A percentile compares a stretch with the other conserved stretches of the same genome.
These are phyloP conservation scores for Chascanopsetta lugubris DNA, from an alignment of 2,113 vertebrate genomes.

Conservation along the genomic window DNA sequence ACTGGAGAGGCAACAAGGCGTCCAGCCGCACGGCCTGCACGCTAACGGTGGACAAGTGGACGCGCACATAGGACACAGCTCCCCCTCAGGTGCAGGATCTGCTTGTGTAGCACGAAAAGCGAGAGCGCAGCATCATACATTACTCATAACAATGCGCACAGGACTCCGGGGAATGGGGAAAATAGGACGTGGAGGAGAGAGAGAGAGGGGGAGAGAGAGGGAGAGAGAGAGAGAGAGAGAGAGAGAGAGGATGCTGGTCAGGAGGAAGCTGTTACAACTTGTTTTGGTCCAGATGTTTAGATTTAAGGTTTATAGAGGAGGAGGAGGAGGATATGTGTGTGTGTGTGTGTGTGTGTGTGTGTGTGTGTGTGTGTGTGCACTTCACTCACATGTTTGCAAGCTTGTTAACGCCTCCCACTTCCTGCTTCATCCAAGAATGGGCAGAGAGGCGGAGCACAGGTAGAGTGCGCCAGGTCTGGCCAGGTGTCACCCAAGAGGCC, in stretches of 20 bases:
- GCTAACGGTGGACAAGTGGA: conserved; percentile 89
- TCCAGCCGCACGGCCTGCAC: conserved; percentile 86
- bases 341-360: no score
- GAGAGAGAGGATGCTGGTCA: neutral
- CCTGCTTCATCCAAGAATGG: no score
- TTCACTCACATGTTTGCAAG: no score
- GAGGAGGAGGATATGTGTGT: no score
- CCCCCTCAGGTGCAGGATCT: conserved; percentile 86
- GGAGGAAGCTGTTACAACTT: neutral
- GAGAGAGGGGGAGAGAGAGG: neutral
- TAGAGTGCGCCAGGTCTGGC: no score
- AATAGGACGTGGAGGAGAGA: conserved; percentile 18
- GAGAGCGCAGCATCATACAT: no score
- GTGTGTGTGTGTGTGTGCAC: no score
- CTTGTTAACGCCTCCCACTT: no score
- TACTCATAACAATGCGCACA: conserved; percentile 25
- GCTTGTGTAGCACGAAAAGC: conserved; percentile 27
- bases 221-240: neutral
- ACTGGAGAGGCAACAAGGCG: conserved; percentile 92
- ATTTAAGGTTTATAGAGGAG: no score
- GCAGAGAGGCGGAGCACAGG: no score
- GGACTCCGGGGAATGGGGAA: conserved; percentile 16
- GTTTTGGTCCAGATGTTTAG: no score
- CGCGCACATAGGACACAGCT: conserved; percentile 85
- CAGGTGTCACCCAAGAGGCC: no score